These are phyloP conservation scores for Macaria notata DNA, from an alignment of 2,888 invertebrate genomes.

Conservation along the genomic window DNA sequence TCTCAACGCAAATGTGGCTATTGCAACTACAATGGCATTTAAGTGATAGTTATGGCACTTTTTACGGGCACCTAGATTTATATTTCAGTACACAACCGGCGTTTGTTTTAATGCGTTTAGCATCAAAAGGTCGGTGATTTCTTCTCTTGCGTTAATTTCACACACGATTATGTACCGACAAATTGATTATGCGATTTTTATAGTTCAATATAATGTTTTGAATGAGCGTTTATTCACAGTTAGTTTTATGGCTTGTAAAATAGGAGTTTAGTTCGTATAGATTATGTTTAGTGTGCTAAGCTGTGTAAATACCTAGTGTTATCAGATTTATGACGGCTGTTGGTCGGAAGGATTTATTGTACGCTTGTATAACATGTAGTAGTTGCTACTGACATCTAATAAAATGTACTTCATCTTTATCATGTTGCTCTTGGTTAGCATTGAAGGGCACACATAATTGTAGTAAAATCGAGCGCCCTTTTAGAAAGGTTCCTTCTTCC, in stretches of 20 bases:
- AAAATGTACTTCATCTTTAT: neutral
- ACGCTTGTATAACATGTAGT: neutral
- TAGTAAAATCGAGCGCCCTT: no score
- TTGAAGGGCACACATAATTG: neutral
- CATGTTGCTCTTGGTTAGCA: no score
- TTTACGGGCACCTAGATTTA: conserved; percentile 83
- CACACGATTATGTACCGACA: conserved; percentile 42
- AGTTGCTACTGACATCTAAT: neutral
- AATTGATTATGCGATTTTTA: conserved; percentile 45
- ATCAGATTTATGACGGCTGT: conserved; percentile 21
- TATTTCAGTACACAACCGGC: conserved; percentile 68
- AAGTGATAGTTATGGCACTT: conserved; percentile 82
- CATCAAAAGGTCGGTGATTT: conserved; percentile 69
- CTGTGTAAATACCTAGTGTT: conserved; percentile 24
- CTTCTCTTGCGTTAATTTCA: conserved; percentile 50
- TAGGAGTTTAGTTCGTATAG: conserved; percentile 34
- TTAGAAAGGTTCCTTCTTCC: no score
- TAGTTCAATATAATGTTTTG: conserved; percentile 39
- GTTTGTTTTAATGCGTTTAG: conserved; percentile 80
- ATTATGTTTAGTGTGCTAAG: conserved; percentile 29
- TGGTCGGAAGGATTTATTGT: conserved; percentile 2
- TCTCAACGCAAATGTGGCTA: conserved; percentile 61
- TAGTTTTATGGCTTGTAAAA: conserved; percentile 41
- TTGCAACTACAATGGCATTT: conserved; percentile 69
- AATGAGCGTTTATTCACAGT: conserved; percentile 42